Evolutionary conservation across 1,140 invertebrate species (phyloP).

Genomic region (Dendroctonus valens): DNA sequence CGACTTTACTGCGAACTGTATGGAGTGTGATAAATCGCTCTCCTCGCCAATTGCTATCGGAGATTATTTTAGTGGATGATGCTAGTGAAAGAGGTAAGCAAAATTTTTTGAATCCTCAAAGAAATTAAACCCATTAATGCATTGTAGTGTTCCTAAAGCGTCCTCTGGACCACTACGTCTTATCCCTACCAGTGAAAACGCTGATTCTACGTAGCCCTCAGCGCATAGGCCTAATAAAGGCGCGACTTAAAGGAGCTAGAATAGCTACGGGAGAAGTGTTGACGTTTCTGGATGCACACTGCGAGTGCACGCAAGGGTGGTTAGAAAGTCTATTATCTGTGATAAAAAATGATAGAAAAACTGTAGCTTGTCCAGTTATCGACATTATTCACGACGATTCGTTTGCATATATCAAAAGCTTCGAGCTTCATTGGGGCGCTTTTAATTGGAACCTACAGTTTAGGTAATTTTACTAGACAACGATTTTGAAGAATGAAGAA

Average conservation of each 20-base stretch:
- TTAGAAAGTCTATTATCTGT: slow-evolving; percentile 80
- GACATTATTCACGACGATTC: slow-evolving; percentile 94
- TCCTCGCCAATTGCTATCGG: slow-evolving; percentile 70
- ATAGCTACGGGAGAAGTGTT: slow-evolving; percentile 77
- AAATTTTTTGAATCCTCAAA: no score
- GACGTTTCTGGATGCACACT: slow-evolving; percentile 91
- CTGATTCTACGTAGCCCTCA: slow-evolving; percentile 67
- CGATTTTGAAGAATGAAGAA: no score
- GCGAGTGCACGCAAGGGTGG: slow-evolving; percentile 90
- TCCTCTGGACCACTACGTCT: slow-evolving; percentile 76
- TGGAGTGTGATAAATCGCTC: slow-evolving; percentile 82
- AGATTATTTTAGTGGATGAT: slow-evolving; percentile 93
- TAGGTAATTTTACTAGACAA: slow-evolving; percentile 43
- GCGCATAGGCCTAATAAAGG: slow-evolving; percentile 81
- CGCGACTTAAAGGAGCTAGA: slow-evolving; percentile 79
- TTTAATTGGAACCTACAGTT: slow-evolving; percentile 98
- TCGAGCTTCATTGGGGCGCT: slow-evolving; percentile 93
- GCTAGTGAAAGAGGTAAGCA: slow-evolving; percentile 76
- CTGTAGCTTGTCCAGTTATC: slow-evolving; percentile 91
- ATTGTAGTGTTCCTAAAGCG: slow-evolving; percentile 70
- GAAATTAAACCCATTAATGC: no score
- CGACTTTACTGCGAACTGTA: slow-evolving; percentile 81
- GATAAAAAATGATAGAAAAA: slow-evolving; percentile 68
- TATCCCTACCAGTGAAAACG: slow-evolving; percentile 63
- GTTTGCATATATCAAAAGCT: slow-evolving; percentile 85